These are phyloP conservation scores for Novumbra hubbsi DNA, from an alignment of 2,797 vertebrate genomes.

Conservation along the genomic window DNA sequence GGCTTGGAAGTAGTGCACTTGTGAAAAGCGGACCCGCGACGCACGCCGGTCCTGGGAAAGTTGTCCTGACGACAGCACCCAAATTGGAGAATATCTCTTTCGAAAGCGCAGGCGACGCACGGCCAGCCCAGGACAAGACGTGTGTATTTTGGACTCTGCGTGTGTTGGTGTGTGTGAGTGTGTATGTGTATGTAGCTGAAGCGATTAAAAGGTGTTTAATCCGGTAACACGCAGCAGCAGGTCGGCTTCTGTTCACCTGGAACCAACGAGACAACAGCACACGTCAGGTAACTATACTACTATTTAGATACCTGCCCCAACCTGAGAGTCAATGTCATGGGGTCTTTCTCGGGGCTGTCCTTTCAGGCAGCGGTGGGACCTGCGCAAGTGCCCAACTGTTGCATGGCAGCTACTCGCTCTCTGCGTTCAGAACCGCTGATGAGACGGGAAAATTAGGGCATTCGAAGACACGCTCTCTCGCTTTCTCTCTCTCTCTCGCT, in stretches of 20 bases:
- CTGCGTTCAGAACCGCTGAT: neutral
- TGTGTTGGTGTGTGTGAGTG: constrained; percentile 11
- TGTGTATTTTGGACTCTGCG: constrained; percentile 5
- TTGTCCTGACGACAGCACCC: neutral
- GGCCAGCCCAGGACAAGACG: neutral
- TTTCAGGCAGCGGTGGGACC: neutral
- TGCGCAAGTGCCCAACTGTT: neutral
- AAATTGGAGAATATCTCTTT: neutral
- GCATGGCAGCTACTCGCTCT: no score
- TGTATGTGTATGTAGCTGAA: constrained; percentile 21
- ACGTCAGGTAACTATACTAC: neutral
- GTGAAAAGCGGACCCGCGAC: constrained; percentile 4
- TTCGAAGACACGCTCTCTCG: neutral
- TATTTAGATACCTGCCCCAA: neutral
- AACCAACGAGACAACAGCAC: neutral
- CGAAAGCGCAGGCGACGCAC: neutral
- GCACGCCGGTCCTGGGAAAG: neutral
- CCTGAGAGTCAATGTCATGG: neutral
- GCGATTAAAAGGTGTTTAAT: constrained; percentile 32
- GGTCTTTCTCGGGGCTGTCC: neutral
- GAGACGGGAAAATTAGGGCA: neutral
- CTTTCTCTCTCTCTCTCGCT: neutral
- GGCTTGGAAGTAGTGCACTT: constrained; percentile 51
- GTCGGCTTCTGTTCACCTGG: constrained; percentile 8
- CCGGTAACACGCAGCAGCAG: constrained; percentile 20